Evolutionary conservation across 2,113 vertebrate genomes (phyloP), one percentile per base, ranked within the genome.

Genomic region (Poeciliopsis occidentalis): DNA sequence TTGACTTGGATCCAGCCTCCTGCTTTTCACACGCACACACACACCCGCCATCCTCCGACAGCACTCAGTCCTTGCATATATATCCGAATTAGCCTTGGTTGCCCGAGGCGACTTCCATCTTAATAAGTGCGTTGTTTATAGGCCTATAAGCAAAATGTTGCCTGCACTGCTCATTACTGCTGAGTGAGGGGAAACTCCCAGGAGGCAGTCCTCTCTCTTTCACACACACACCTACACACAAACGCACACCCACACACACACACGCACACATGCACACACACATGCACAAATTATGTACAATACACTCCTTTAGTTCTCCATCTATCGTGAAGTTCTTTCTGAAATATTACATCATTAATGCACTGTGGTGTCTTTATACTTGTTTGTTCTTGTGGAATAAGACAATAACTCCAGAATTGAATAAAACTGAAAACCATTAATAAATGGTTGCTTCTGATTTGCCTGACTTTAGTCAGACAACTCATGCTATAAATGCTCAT

Each of bases 71-170:
- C 65, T 57, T 37, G 17, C 75, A 84, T 73, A 78, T 87, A 79
- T 83, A 79, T 83, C 82, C 3, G 79, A 91, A 88, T 92, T 90
- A 91, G 74, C 79, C 76, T 57, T 12, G 67, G 69, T 83, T 69
- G 90, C 89, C 80, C 3, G 76, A 64, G 75, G 90, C 83, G 75
- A 79, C 89, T 82, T 90, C 88, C 84, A 91, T 91, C 87, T 89
- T 91, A 90, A 91, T 92, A 92, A 91, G 90, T 93, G 85, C 60
- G 77, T 90, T 92, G 92, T 92, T 93, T 93, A 92, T 91, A 87
- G 87, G 86, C 81, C 88, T 83, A 90, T 87, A 88, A 86, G 91
- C 90, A 90, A 90, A 90, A 90, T 88, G 86, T 85, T 86, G 89
- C 88, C 82, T 88, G 85, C 85, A 85, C 90, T 87, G 90, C 88